phyloP scores from a whole-genome alignment of 2,797 vertebrate genomes.

The Oryzias sinensis region DNA sequence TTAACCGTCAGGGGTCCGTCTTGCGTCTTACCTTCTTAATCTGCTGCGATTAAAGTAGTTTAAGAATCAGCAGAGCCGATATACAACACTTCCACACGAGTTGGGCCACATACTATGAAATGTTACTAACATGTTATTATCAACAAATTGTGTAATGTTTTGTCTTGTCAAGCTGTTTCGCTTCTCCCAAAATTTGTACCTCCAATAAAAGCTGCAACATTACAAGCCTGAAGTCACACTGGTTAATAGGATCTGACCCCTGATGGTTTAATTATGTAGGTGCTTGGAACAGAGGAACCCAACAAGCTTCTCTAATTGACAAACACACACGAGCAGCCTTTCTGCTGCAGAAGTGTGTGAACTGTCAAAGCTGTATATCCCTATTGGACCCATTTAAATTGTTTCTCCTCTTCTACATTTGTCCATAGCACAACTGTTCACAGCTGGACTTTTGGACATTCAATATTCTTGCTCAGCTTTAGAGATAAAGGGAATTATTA shows the following conservation, averaged over 20 bases:
- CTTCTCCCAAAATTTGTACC: conserved; percentile 46
- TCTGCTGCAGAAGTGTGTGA: conserved; percentile 44
- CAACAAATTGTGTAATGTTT: conserved; percentile 23
- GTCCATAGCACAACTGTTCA: conserved; percentile 49
- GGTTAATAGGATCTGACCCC: conserved; percentile 70
- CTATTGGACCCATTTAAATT: conserved; percentile 59
- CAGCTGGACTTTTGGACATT: conserved; percentile 52
- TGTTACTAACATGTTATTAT: conserved; percentile 27
- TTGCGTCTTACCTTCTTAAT: conserved; percentile 64
- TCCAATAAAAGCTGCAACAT: conserved; percentile 51
- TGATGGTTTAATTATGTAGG: conserved; percentile 76
- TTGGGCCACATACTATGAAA: conserved; percentile 29
- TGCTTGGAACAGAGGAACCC: conserved; percentile 69
- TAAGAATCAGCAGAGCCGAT: conserved; percentile 62
- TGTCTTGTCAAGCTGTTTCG: conserved; percentile 37
- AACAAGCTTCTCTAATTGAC: conserved; percentile 71
- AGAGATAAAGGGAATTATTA: conserved; percentile 41
- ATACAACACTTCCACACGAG: conserved; percentile 40
- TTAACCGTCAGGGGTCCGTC: conserved; percentile 74
- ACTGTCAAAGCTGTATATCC: conserved; percentile 33
- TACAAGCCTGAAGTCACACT: conserved; percentile 58
- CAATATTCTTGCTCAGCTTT: conserved; percentile 52
- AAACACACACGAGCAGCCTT: conserved; percentile 51
- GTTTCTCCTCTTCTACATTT: conserved; percentile 55
- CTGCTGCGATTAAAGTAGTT: conserved; percentile 63